phyloP scores from a whole-genome alignment of 2,113 vertebrate genomes.

The Mus musculus region GRCm39 chr6:35455001-35455500 shows the following conservation, averaged over 20 bases:
- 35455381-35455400: not conserved
- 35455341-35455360: not conserved
- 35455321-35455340: not conserved
- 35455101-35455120: too few species aligned
- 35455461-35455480: not conserved
- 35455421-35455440: not conserved
- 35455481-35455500: not conserved
- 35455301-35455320: not conserved
- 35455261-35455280: not conserved
- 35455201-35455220: not conserved
- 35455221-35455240: not conserved
- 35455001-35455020: too few species aligned
- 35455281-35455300: not conserved
- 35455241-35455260: not conserved
- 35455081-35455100: too few species aligned
- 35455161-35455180: too few species aligned
- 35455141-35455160: not conserved
- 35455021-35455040: too few species aligned
- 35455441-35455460: not conserved
- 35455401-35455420: not conserved
- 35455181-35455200: not conserved
- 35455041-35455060: too few species aligned
- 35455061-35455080: too few species aligned
- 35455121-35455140: too few species aligned
- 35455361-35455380: not conserved